Conservation (phyloP, 2,113 vertebrate genomes). For the Carlito syrichta region DNA sequence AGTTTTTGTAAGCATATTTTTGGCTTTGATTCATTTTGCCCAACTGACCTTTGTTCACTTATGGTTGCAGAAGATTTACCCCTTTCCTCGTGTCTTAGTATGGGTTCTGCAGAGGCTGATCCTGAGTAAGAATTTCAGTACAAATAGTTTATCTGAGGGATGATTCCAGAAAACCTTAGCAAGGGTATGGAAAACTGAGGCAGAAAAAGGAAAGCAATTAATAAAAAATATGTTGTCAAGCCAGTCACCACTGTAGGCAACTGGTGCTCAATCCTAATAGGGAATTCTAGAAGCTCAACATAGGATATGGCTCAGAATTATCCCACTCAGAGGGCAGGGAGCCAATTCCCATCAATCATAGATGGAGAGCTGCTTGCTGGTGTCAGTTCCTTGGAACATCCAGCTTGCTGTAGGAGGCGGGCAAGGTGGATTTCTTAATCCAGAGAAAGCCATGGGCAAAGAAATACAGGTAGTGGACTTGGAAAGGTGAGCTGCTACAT, state of each 20-base stretch:
- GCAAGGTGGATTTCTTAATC: background rate
- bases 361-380: background rate
- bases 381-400: background rate
- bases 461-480: background rate
- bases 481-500: background rate
- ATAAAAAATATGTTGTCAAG: background rate
- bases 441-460: background rate
- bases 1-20: conserved; percentile 51
- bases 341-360: too few relatives aligned
- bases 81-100: background rate
- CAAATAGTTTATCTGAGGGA: background rate
- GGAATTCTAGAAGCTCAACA: background rate
- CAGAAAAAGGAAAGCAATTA: background rate
- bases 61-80: background rate
- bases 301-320: background rate
- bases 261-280: background rate
- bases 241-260: background rate
- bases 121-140: background rate
- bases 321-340: background rate
- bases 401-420: background rate
- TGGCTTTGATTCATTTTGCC: background rate
- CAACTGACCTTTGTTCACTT: conserved; percentile 30
- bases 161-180: background rate
- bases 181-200: background rate
- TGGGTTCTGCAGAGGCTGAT: background rate